Conservation (phyloP, 2,113 vertebrate species). For the Delphinus delphis region DNA sequence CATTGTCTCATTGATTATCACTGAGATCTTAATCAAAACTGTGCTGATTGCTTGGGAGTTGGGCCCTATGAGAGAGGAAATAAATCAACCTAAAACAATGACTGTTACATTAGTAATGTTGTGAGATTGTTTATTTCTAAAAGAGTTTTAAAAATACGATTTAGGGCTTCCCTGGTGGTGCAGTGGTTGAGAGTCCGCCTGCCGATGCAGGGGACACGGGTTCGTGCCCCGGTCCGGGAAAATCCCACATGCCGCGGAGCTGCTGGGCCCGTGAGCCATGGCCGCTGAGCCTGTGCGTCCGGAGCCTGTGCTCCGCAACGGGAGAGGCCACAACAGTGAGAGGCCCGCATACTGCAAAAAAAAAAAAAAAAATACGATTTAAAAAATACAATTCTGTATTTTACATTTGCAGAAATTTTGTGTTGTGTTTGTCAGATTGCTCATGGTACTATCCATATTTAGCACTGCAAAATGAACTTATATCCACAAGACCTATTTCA, state of each 20-base stretch:
- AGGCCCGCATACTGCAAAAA: no score
- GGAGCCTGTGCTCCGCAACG: no score
- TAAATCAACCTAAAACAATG: conserved; percentile 48
- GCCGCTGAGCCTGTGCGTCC: no score
- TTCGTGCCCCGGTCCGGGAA: no score
- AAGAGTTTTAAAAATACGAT: neutral
- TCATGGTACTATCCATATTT: neutral
- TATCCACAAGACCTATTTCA: neutral
- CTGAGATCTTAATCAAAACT: conserved; percentile 88
- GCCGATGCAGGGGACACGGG: no score
- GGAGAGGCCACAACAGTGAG: no score
- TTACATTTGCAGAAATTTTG: neutral
- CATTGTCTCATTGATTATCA: conserved; percentile 74
- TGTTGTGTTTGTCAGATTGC: neutral
- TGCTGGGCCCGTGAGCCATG: no score
- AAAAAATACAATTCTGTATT: neutral
- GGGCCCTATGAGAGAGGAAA: conserved; percentile 79
- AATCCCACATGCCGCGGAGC: no score
- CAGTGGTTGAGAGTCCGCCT: no score
- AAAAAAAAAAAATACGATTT: neutral
- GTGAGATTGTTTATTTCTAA: conserved; percentile 22
- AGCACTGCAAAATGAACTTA: neutral
- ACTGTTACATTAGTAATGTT: conserved; percentile 35
- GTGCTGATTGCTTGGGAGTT: conserved; percentile 82
- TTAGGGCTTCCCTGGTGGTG: neutral